phyloP scores from a whole-genome alignment of 2,113 vertebrate genomes.

The Spilogale gracilis region DNA sequence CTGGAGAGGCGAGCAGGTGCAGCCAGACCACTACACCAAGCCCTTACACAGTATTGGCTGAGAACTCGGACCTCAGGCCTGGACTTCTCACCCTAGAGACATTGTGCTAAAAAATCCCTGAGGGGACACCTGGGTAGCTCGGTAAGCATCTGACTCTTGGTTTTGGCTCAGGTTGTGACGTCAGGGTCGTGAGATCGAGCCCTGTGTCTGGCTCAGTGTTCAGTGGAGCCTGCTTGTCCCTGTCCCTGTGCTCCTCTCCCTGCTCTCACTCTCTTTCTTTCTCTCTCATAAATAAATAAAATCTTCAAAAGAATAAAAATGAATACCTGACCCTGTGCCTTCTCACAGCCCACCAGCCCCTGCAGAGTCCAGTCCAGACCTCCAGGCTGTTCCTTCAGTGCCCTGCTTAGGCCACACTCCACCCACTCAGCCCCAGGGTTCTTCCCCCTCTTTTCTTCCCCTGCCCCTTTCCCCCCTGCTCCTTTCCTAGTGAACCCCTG shows the following conservation, averaged over 20 bases:
- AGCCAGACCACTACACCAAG: neutral
- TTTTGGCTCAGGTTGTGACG: neutral
- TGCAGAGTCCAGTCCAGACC: neutral
- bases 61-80: neutral
- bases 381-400: neutral
- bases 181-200: neutral
- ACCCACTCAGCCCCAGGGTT: neutral
- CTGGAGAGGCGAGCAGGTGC: neutral
- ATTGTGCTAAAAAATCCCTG: neutral
- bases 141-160: neutral
- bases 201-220: neutral
- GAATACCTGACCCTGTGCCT: fast-evolving
- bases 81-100: neutral
- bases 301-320: neutral
- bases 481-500: neutral
- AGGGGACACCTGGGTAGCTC: neutral
- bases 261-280: neutral
- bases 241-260: neutral
- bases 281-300: neutral
- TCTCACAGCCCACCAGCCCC: neutral
- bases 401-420: neutral
- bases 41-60: fast-evolving
- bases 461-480: fast-evolving
- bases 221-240: neutral
- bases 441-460: neutral